Percentiles rank a stretch among this genome's conserved stretches.
phyloP scores from a whole-genome alignment of 1,140 invertebrate species.

The Drosophila seguyi region DNA sequence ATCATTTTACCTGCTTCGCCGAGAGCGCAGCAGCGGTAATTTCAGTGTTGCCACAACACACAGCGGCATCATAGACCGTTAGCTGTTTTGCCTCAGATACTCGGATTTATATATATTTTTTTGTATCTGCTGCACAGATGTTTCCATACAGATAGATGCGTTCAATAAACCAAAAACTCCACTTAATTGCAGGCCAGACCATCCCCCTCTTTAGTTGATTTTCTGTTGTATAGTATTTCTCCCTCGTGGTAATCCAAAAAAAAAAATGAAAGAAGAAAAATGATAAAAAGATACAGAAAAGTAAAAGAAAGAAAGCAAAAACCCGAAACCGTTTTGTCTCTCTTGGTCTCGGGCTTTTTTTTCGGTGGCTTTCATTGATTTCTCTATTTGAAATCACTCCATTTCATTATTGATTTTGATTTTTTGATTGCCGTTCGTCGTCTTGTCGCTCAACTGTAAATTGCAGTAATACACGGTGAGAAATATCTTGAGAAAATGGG shows the following conservation, averaged over 20 bases:
- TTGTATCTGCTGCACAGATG: conserved; percentile 35
- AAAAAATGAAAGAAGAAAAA: background rate
- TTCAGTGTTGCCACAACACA: conserved; percentile 63
- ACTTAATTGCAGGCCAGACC: conserved; percentile 51
- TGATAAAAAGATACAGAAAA: conserved; percentile 8
- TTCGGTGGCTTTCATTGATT: conserved; percentile 76
- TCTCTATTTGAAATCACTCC: conserved; percentile 80
- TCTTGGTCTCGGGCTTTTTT: conserved; percentile 15
- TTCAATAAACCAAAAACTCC: conserved; percentile 68
- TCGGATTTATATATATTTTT: conserved; percentile 16
- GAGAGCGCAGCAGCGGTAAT: conserved; percentile 67
- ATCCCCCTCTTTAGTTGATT: conserved; percentile 23
- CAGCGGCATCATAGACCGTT: conserved; percentile 48
- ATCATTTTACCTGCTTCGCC: conserved; percentile 74
- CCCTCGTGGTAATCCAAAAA: conserved; percentile 12
- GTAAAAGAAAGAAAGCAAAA: conserved; percentile 26
- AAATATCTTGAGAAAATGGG: background rate
- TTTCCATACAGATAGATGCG: conserved; percentile 47
- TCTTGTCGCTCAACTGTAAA: conserved; percentile 50
- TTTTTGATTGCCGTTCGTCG: conserved; percentile 65
- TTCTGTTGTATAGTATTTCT: conserved; percentile 6
- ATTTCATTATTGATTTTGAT: conserved; percentile 76
- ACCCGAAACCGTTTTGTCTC: conserved; percentile 73
- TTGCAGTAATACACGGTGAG: conserved; percentile 27
- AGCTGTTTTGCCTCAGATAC: conserved; percentile 70